Evolutionary conservation across 2,797 vertebrate species (phyloP), one percentile per base, ranked within the genome.

Genomic region (Borostomias antarcticus): DNA sequence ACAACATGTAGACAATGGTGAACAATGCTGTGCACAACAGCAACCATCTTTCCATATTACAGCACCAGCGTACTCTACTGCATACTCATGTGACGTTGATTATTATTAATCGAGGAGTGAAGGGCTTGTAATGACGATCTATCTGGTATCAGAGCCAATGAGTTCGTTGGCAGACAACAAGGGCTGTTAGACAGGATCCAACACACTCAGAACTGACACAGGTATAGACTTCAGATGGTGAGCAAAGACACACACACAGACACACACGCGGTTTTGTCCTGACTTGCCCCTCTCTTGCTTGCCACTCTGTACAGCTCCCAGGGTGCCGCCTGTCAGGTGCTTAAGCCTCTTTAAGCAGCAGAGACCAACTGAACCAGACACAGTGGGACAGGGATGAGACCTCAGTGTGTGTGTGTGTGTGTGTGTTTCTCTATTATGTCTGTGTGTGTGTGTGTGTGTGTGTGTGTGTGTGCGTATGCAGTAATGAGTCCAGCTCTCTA

Each of bases 271-370:
- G 10, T 26, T 69, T 64, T 91, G 89, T 73, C 85, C 81, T 43
- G 75, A 89, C 89, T 83, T 89, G 88, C 74, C 82, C 73, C 73
- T 72, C 66, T 78, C 72, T 83, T 78, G 82, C 87, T 82, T 83
- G n/a, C 75, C 69, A 54, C 71, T 79, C 66, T 78, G 71, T 74
- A 47, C 58, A 32, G 72, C 68, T 75, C 64, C 66, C 54, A 77
- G 64, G 75, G 73, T 68, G 69, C 72, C 19, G 78, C 75, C 79
- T 85, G 80, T 84, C 82, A 85, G 84, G 45, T 78, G 79, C 78
- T 70, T 82, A 82, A 83, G 82, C 75, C 74, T 73, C 68, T 72
- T 21, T 80, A 75, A 86, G 80, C 76, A 79, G 63, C 64, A 71
- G 66, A 74, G 76, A 77, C 70, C 58, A 61, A 81, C 56, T 63